Evolutionary conservation across 2,113 vertebrate species (phyloP).

Genomic region (Thalassarche chlororhynchos): DNA sequence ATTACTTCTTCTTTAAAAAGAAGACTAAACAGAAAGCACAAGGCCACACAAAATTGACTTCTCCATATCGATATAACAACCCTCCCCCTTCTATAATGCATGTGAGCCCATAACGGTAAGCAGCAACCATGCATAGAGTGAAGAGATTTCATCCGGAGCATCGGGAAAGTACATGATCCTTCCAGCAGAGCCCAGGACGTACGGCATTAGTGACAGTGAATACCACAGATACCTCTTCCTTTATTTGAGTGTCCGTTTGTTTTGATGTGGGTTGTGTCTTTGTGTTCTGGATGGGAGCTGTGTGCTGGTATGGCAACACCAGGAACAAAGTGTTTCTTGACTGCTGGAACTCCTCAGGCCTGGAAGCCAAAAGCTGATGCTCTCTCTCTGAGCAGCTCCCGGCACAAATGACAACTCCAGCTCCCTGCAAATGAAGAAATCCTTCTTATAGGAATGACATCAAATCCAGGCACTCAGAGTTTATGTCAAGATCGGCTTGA

Average conservation of each 20-base stretch:
- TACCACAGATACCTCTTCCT: conserved; percentile 42
- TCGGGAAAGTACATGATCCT: background rate
- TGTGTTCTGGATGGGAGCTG: conserved; percentile 36
- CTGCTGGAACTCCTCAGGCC: conserved; percentile 66
- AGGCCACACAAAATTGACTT: conserved; percentile 40
- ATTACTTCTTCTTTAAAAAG: conserved; percentile 38
- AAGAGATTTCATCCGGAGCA: conserved; percentile 32
- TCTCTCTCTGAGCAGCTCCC: conserved; percentile 93
- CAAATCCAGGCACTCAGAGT: background rate
- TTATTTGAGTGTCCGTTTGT: background rate
- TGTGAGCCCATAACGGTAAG: conserved; percentile 22
- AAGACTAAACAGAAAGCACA: conserved; percentile 56
- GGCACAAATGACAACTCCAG: conserved; percentile 98
- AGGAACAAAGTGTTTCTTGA: conserved; percentile 45
- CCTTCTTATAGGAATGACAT: conserved; percentile 7
- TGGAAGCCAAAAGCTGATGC: conserved; percentile 87
- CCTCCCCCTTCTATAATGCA: conserved; percentile 19
- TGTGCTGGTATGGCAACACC: conserved; percentile 64
- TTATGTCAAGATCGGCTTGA: background rate
- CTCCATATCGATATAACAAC: background rate
- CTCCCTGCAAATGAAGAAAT: conserved; percentile 83
- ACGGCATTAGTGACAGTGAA: background rate
- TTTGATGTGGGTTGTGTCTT: conserved; percentile 39
- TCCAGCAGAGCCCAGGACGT: conserved; percentile 53
- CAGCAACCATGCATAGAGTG: conserved; percentile 58